phyloP scores from a whole-genome alignment of 2,888 invertebrate genomes.

The Hemistola chrysoprasaria region DNA sequence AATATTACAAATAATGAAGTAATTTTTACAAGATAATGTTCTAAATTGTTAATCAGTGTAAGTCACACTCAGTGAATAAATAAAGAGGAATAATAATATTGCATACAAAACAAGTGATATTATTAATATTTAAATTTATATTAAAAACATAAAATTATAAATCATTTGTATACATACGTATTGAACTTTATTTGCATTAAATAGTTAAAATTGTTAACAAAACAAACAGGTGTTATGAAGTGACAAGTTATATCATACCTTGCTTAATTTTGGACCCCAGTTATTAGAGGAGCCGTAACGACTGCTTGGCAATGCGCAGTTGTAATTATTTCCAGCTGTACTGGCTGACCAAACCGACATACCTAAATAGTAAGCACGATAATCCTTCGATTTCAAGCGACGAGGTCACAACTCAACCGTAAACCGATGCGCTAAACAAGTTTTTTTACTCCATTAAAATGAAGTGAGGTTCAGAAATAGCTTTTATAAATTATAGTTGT shows the following conservation, averaged over 20 bases:
- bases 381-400: conserved; percentile 65
- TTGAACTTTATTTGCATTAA: too few relatives aligned
- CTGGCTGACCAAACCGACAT: conserved; percentile 89
- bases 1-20: not conserved
- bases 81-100: not conserved
- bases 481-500: not conserved
- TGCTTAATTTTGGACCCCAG: conserved; percentile 74
- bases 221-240: conserved; percentile 31
- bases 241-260: conserved; percentile 60
- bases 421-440: conserved; percentile 4
- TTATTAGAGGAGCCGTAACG: conserved; percentile 68
- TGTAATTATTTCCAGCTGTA: conserved; percentile 81
- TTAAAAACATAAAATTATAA: conserved; percentile 8
- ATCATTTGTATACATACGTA: too few relatives aligned
- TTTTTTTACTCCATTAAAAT: conserved; percentile 1
- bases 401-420: conserved; percentile 56
- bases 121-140: too few relatives aligned
- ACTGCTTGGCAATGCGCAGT: conserved; percentile 65
- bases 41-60: conserved; percentile 4
- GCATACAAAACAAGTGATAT: not conserved
- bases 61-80: not conserved
- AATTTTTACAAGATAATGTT: not conserved
- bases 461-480: not conserved
- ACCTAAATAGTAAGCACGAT: conserved; percentile 72
- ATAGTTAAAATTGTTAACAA: conserved; percentile 19